Evolutionary conservation across 2,113 vertebrate genomes (phyloP), one percentile per base, ranked within the genome.

Genomic region (Microcebus ravelobensis): DNA sequence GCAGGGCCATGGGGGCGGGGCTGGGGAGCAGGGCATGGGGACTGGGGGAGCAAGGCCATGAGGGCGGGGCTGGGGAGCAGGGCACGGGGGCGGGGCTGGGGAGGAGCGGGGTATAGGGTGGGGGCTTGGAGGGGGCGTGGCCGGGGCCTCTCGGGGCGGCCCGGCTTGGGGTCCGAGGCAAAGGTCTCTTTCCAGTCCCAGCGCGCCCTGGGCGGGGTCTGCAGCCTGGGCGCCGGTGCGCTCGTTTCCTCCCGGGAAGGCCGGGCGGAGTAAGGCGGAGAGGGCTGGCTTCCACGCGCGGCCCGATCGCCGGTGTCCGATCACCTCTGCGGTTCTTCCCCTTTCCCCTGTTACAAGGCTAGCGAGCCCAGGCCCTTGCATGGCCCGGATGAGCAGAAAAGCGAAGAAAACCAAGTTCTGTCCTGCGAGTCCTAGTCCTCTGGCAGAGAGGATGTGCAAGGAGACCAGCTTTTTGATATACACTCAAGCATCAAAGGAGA

Each of bases 111-210:
- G 23, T 9, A 23, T 27, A 14, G 59, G 59, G 8, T 55, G 15
- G 52, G 52, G 57, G 57, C 21, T 59, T 9, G 57, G 57, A 59
- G 17, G 29, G 86, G 45, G 36, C 25, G 36, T 15, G 88, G 23
- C 79, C n/a, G 9, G 10, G 88, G 55, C 52, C 34, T 29, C 4
- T 14, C 8, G 12, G 34, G 25, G 27, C 6, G 2, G 45, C 1
- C 1, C 1, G 7, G 3, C 12, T 0, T 25, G 20, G 48, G 42
- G 17, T 21, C 1, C 0, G 3, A 9, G 6, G 6, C 5, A 1
- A 4, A 21, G 21, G 36, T 27, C 6, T 5, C 17, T 15, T 76
- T 8, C 29, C 0, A 0, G 57, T n/a, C 0, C 31, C 9, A 11
- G 63, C 1, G 8, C 1, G 1, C 14, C 13, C 13, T 0, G 17